Evolutionary conservation across 2,797 vertebrate genomes (phyloP).

Genomic region (Bradypus variegatus): DNA sequence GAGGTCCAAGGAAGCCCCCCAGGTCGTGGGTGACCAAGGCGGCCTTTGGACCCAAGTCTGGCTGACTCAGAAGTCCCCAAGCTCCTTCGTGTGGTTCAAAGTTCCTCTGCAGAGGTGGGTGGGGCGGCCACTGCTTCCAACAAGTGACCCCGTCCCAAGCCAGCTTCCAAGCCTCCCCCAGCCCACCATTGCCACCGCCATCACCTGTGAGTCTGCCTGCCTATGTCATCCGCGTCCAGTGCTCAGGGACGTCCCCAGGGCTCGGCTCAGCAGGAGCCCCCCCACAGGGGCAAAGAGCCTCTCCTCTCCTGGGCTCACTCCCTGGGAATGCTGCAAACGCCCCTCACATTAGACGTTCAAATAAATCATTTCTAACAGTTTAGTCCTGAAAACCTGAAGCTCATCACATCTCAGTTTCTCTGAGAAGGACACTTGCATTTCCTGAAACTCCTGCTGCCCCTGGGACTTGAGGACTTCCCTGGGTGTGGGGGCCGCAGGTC

Average conservation of each 20-base stretch:
- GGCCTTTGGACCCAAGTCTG: no score
- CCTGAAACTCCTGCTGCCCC: no score
- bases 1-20: not conserved
- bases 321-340: rapidly evolving
- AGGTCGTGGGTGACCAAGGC: not conserved
- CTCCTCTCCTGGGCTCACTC: not conserved
- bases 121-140: not conserved
- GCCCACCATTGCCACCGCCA: not conserved
- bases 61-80: not conserved
- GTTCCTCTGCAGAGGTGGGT: not conserved
- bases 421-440: rapidly evolving
- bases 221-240: rapidly evolving
- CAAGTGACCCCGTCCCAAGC: not conserved
- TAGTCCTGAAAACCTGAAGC: not conserved
- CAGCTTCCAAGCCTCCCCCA: not conserved
- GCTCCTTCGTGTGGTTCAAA: not conserved
- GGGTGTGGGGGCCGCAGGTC: no score
- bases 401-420: rapidly evolving
- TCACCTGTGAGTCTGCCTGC: not conserved
- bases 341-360: not conserved
- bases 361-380: not conserved
- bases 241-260: not conserved
- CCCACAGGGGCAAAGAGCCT: no score
- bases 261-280: not conserved
- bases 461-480: not conserved